Base-by-base conservation (phyloP, 2,113 vertebrate species). In the Nannobrachium achirus region DNA sequence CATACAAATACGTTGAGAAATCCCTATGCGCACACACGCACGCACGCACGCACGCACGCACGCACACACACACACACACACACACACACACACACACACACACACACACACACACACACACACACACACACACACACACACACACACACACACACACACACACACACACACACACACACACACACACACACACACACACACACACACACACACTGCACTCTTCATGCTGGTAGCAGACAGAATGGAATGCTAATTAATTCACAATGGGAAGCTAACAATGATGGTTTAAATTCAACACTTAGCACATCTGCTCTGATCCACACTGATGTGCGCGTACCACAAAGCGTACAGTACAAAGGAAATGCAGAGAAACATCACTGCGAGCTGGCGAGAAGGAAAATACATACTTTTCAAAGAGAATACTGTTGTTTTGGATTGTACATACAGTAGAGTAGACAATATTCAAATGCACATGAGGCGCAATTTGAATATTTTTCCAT, bases 191-290 rank as follows among this genome's bases (percentile, higher is more conserved):
- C 25, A 33, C 25, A 33, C 25, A 33, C 25, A 33, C 25, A 33
- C 25, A 33, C 25, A 33, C 25, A 33, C 25, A 33, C 25, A 33
- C 25, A 33, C 1, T n/a, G n/a, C 3, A 16, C n/a, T 60, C 42
- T 53, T 74, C 46, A 59, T 46, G 38, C 62, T 41, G 63, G 63
- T 19, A 53, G n/a, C 42, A 71, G n/a, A 69, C 70, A 61, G 42
- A 73, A 20, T 41, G 53, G 49, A 69, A 61, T 63, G 57, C 56
- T 73, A 83, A 85, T 81, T 78, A 74, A 81, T 80, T 80, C 40
- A 59, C 49, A 19, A 60, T 48, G 38, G 68, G 68, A 75, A 63
- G 63, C 70, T 61, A 76, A 75, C 40, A 71, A 59, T 71, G 42
- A 73, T 56, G 62, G 63, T 60, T 50, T 62, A 65, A 77, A 79